Percentiles rank a stretch among this genome's conserved stretches.
Conservation (phyloP, 1,140 invertebrate species). For the Lasioglossum baleicum region DNA sequence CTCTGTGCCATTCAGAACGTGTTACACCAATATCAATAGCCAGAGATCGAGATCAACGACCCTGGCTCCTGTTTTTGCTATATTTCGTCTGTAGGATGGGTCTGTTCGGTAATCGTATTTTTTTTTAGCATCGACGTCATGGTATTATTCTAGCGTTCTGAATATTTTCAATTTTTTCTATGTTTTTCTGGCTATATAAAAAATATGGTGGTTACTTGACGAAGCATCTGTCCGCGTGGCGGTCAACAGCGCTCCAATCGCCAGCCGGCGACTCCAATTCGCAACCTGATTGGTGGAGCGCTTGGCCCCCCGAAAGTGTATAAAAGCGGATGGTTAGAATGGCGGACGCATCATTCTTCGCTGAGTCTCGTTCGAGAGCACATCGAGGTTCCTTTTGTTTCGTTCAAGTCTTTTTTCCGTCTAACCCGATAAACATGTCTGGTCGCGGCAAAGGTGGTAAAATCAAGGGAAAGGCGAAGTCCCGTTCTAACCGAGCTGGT, state of each 20-base stretch:
- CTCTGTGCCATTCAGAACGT: no score
- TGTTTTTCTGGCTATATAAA: not conserved
- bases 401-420: not conserved
- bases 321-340: not conserved
- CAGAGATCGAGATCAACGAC: no score
- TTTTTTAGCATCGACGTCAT: not conserved
- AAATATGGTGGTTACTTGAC: not conserved
- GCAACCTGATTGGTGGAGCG: not conserved
- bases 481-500: no score
- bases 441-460: no score
- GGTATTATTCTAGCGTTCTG: not conserved
- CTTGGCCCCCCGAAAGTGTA: accelerated
- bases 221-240: not conserved
- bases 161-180: no score
- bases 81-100: no score
- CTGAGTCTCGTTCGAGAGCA: accelerated
- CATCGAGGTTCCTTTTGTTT: not conserved
- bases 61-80: no score
- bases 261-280: accelerated
- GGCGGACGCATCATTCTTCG: not conserved
- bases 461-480: no score
- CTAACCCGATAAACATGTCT: no score
- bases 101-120: no score
- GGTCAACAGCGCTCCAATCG: not conserved
- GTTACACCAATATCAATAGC: no score